Percentiles rank a stretch among this genome's conserved stretches.
phyloP scores from a whole-genome alignment of 53 echinoderm and acorn worm genomes.

The Holothuria scabra region DNA sequence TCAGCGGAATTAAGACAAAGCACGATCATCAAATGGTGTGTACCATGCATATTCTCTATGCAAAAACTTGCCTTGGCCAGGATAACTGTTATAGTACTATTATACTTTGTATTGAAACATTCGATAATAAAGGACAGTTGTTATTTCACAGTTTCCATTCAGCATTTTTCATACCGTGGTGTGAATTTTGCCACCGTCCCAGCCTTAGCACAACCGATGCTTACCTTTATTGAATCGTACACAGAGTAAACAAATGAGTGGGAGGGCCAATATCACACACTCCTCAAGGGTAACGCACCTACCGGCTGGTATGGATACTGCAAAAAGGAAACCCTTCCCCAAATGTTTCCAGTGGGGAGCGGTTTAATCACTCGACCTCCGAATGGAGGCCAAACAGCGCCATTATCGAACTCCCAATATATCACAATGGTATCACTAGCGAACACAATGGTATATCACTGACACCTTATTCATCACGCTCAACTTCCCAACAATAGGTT shows the following conservation, averaged over 20 bases:
- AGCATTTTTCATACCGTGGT: not conserved
- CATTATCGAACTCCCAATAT: conserved; percentile 11
- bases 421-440: not conserved
- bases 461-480: conserved; percentile 27
- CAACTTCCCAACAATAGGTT: not conserved
- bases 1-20: too few relatives aligned
- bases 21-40: too few relatives aligned
- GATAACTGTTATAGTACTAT: too few relatives aligned
- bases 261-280: conserved; percentile 7
- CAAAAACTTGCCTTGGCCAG: too few relatives aligned
- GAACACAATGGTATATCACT: conserved; percentile 2
- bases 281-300: conserved; percentile 38
- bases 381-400: not conserved
- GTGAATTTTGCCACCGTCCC: conserved; percentile 5
- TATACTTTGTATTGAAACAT: not conserved
- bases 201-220: not conserved
- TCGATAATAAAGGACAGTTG: not conserved
- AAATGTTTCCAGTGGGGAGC: conserved; percentile 11
- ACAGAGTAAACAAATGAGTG: not conserved
- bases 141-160: conserved; percentile 25
- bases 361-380: conserved; percentile 14
- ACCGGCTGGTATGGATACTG: conserved; percentile 9
- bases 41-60: too few relatives aligned
- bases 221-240: not conserved
- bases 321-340: not conserved